Evolutionary conservation across 1,140 invertebrate species (phyloP).

Genomic region (Zaprionus ornatus): DNA sequence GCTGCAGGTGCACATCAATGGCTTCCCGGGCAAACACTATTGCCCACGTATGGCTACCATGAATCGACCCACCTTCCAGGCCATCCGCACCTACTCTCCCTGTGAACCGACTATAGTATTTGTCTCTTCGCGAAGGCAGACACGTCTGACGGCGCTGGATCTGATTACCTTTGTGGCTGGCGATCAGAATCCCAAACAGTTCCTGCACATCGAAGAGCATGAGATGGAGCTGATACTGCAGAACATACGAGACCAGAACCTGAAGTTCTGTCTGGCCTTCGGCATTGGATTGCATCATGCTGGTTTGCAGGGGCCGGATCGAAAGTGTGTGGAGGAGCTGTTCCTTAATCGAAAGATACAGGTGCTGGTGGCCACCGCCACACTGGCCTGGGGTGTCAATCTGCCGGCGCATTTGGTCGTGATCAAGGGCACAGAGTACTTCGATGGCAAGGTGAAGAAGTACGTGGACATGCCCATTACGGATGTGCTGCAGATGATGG

Average conservation of each 20-base stretch:
- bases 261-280: constrained; percentile 97
- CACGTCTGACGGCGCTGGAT: constrained; percentile 97
- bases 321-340: constrained; percentile 96
- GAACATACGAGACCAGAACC: constrained; percentile 94
- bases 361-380: constrained; percentile 98
- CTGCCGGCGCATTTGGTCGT: constrained; percentile 92
- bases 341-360: constrained; percentile 99
- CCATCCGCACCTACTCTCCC: constrained; percentile 96
- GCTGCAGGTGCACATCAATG: constrained; percentile 96
- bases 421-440: constrained; percentile 97
- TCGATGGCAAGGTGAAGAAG: constrained; percentile 97
- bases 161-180: constrained; percentile 96
- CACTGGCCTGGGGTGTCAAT: constrained; percentile 99
- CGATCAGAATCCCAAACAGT: constrained; percentile 97
- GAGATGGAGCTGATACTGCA: constrained; percentile 92
- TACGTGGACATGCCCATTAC: constrained; percentile 99
- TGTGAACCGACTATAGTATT: constrained; percentile 96
- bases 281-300: constrained; percentile 99
- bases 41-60: constrained; percentile 99
- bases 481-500: constrained; percentile 99
- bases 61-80: constrained; percentile 99
- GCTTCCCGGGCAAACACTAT: constrained; percentile 96
- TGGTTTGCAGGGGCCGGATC: constrained; percentile 95
- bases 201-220: constrained; percentile 94
- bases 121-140: constrained; percentile 99